Evolutionary conservation across 2,113 vertebrate genomes (phyloP), one percentile per base, ranked within the genome.

Genomic region (Columba livia): DNA sequence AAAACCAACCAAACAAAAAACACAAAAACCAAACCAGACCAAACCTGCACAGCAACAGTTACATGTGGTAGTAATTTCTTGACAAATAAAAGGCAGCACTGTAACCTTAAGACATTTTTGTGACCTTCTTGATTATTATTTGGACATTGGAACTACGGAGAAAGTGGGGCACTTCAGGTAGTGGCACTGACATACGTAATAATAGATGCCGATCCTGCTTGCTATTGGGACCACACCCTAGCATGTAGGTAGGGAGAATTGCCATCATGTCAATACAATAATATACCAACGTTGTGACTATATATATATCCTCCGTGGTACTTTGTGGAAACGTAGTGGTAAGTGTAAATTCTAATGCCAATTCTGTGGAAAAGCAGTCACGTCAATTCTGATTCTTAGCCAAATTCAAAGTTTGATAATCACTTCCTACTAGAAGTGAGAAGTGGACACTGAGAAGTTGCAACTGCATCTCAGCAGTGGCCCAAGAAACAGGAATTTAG

Each of bases 231-330:
- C 15, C 50, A 16, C 9, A 44, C 1, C 5, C 28, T 16, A 16
- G 12, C 11, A 3, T 51, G 71, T 24, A 48, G 58, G 38, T 29
- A 66, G n/a, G 28, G 42, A 54, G 21, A 40, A 31, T 44, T 61
- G 21, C 42, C 3, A 2, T 66, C 13, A 5, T 44, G 29, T 77
- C 4, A 0, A 20, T 80, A 26, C 4, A 5, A 3, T 36, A 5
- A 65, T 58, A 8, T 36, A 20, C 18, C 36, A 20, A 51, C 24
- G 12, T 66, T 82, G 40, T 60, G 44, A 32, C 10, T 61, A 48
- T 20, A 48, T 50, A 20, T 14, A 6, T 6, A 24, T 61, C 5
- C 12, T 10, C 44, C 40, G 15, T 44, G 28, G 58, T 61, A 23
- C 9, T 78, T 57, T 42, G 50, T 48, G 58, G 36, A 48, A 57